phyloP scores from a whole-genome alignment of 2,113 vertebrate species.

The Okapia johnstoni region DNA sequence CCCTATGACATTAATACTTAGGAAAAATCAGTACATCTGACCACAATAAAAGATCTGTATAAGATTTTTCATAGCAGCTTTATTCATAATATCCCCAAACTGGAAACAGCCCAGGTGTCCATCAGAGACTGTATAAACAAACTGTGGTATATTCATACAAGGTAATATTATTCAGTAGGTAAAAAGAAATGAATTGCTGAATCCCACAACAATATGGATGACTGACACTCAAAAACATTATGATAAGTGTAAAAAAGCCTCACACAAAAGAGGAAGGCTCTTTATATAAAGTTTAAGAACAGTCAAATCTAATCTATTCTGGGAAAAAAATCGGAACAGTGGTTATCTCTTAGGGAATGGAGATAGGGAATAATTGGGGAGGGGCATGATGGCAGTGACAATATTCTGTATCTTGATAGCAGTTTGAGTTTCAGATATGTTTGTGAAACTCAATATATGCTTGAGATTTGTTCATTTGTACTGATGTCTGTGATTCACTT shows the following conservation, averaged over 20 bases:
- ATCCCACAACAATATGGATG: background rate
- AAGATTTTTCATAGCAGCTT: background rate
- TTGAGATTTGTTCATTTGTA: background rate
- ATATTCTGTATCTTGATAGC: background rate
- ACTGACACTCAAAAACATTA: background rate
- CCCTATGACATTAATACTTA: background rate
- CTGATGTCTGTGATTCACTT: background rate
- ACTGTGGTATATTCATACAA: background rate
- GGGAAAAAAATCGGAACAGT: background rate
- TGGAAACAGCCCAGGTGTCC: background rate
- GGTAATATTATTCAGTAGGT: background rate
- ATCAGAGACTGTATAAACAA: background rate
- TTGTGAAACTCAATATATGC: background rate
- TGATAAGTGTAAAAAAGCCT: background rate
- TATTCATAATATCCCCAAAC: background rate
- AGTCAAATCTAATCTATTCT: background rate
- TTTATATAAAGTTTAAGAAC: background rate
- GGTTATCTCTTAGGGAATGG: background rate
- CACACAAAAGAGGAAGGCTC: background rate
- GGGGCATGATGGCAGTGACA: background rate
- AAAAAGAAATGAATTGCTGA: background rate
- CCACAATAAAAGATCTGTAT: background rate
- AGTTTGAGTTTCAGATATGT: background rate
- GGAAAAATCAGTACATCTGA: background rate
- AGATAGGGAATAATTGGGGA: background rate